Evolutionary conservation across 2,113 vertebrate genomes (phyloP).

Genomic region (Pomatorhinus ruficollis): DNA sequence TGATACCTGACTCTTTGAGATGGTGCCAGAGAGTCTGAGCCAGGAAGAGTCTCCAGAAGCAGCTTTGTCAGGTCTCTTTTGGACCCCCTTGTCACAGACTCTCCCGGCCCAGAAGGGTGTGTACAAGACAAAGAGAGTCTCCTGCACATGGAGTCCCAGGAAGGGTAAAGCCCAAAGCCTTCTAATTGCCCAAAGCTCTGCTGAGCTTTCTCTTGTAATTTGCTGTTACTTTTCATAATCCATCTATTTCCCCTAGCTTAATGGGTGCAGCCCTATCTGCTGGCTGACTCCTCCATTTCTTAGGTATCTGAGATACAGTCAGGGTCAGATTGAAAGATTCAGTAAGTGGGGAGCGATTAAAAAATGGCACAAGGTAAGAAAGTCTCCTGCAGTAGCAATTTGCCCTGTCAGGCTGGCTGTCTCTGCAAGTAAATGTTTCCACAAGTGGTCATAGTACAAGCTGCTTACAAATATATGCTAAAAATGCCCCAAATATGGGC

Average conservation of each 20-base stretch:
- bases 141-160: neutral
- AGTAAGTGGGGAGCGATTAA: neutral
- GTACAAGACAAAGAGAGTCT: neutral
- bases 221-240: neutral
- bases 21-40: neutral
- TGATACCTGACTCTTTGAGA: neutral
- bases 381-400: neutral
- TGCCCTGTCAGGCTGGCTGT: neutral
- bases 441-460: neutral
- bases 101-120: neutral
- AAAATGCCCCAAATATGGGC: neutral
- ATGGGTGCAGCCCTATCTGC: neutral
- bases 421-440: neutral
- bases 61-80: neutral
- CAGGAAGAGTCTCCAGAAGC: neutral
- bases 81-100: neutral
- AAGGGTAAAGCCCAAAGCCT: neutral
- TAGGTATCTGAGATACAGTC: neutral
- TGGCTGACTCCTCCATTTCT: neutral
- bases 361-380: neutral
- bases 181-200: neutral
- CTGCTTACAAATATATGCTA: neutral
- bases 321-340: neutral
- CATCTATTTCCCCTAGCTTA: neutral
- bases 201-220: neutral